These are phyloP conservation scores for Noctua comes DNA, from an alignment of 2,888 invertebrate species.

Conservation along the genomic window DNA sequence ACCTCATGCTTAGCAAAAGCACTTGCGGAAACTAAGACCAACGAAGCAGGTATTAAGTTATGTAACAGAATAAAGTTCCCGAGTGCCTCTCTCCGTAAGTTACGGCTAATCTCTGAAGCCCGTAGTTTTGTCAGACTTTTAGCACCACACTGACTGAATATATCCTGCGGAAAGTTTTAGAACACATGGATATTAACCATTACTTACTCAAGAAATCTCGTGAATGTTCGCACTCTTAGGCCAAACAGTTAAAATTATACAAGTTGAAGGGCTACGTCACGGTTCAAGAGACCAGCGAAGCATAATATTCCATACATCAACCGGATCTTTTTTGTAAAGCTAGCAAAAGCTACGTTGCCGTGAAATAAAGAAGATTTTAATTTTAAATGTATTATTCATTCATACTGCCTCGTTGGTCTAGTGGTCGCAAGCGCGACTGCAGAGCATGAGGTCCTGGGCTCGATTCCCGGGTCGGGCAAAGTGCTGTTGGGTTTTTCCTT, in stretches of 20 bases:
- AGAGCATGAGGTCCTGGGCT: no score
- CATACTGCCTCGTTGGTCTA: neutral
- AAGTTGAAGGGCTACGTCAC: neutral
- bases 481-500: no score
- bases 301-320: no score
- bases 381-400: neutral
- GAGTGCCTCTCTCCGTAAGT: slow-evolving; percentile 8
- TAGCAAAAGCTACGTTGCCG: neutral
- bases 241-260: slow-evolving; percentile 14
- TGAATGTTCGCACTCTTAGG: neutral
- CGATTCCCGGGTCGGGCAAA: no score
- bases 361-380: neutral
- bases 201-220: slow-evolving; percentile 18
- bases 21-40: neutral
- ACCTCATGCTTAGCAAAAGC: neutral
- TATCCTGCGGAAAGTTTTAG: slow-evolving; percentile 12
- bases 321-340: neutral
- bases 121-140: slow-evolving; percentile 20
- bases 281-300: neutral
- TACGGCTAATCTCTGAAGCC: slow-evolving; percentile 12
- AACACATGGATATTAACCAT: neutral
- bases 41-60: neutral
- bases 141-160: slow-evolving; percentile 4
- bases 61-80: slow-evolving; percentile 8
- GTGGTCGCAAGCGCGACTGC: no score